Percentiles rank a stretch among this genome's conserved stretches.
phyloP scores from a whole-genome alignment of 2,113 vertebrate genomes.

The Oncorhynchus keta region DNA sequence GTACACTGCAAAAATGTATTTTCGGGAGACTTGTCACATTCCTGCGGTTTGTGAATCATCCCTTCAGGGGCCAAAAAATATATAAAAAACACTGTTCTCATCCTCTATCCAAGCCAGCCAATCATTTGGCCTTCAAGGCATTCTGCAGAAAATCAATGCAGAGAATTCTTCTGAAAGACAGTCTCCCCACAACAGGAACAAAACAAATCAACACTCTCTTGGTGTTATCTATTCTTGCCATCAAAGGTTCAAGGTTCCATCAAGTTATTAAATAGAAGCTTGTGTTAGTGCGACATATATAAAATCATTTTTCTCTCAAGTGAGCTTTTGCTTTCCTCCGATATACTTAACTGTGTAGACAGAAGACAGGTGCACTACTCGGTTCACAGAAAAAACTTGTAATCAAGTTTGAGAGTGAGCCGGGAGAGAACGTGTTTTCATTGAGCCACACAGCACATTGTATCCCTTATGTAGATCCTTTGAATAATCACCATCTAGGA shows the following conservation, averaged over 20 bases:
- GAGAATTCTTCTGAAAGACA: no score
- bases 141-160: background rate
- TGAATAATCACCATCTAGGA: background rate
- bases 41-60: no score
- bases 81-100: background rate
- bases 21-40: no score
- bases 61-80: constrained; percentile 2
- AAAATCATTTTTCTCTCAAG: background rate
- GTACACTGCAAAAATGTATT: no score
- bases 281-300: constrained; percentile 12
- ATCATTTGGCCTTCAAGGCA: constrained; percentile 8
- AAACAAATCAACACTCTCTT: background rate
- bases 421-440: background rate
- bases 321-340: background rate
- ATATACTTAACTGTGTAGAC: background rate
- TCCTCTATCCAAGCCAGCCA: background rate
- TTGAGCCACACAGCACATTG: background rate
- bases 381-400: background rate
- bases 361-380: background rate
- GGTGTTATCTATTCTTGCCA: constrained; percentile 18
- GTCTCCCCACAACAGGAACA: background rate
- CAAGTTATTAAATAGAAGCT: background rate
- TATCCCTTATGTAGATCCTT: background rate
- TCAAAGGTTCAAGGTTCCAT: background rate
- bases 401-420: background rate